Evolutionary conservation across 2,797 vertebrate genomes (phyloP).

Genomic region (Arnoldichthys spilopterus): DNA sequence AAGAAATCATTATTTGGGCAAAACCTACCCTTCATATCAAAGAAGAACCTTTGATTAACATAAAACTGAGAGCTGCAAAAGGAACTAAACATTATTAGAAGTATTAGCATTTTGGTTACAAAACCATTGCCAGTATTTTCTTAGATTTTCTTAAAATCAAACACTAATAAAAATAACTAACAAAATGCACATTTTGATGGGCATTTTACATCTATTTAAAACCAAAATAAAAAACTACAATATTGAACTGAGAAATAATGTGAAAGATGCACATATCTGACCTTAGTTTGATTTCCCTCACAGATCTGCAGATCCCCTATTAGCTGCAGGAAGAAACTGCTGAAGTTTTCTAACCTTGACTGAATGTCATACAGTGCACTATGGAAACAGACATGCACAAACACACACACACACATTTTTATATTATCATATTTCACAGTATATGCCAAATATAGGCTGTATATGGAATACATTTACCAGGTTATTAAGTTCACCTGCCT

Average conservation of each 20-base stretch:
- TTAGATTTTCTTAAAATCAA: too few relatives aligned
- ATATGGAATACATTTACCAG: background rate
- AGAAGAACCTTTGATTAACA: too few relatives aligned
- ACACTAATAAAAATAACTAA: too few relatives aligned
- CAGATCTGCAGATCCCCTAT: constrained; percentile 78
- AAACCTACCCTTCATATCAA: too few relatives aligned
- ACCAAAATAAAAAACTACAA: background rate
- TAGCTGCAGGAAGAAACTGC: constrained; percentile 75
- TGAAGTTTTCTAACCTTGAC: constrained; percentile 79
- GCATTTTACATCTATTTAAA: background rate
- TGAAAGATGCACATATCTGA: constrained; percentile 53
- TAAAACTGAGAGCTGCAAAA: too few relatives aligned
- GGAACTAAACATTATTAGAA: too few relatives aligned
- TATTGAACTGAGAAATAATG: too few relatives aligned
- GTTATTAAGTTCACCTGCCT: too few relatives aligned
- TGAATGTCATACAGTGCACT: constrained; percentile 83
- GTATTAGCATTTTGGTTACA: too few relatives aligned
- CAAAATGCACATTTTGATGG: too few relatives aligned
- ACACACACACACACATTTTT: constrained; percentile 7
- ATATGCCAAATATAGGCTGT: background rate
- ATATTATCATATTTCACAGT: background rate
- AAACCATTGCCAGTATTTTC: too few relatives aligned
- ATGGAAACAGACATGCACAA: constrained; percentile 43
- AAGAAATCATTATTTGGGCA: too few relatives aligned
- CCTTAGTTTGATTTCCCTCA: constrained; percentile 81